Evolutionary conservation across 2,888 invertebrate genomes (phyloP).

Genomic region (Clanis bilineata): DNA sequence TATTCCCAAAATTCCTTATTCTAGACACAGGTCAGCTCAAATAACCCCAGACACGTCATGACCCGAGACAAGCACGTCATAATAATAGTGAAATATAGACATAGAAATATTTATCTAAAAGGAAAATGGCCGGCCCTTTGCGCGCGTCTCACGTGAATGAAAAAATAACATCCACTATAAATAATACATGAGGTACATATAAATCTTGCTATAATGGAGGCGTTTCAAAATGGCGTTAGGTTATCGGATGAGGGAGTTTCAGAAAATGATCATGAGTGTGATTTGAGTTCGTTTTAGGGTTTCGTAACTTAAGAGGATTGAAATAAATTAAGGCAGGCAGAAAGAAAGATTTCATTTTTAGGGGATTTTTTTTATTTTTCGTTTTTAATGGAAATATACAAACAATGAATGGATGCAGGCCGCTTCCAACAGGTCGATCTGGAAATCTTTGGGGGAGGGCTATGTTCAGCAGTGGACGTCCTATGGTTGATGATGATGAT

Average conservation of each 20-base stretch:
- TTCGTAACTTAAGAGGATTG: too few relatives aligned
- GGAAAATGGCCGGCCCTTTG: conserved; percentile 23
- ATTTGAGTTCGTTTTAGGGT: too few relatives aligned
- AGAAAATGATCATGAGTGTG: neutral
- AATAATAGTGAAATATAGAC: conserved; percentile 28
- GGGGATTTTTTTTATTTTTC: too few relatives aligned
- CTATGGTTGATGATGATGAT: too few relatives aligned
- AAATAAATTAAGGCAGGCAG: too few relatives aligned
- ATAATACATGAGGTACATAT: conserved; percentile 48
- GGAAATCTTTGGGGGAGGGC: too few relatives aligned
- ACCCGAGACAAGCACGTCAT: conserved; percentile 19
- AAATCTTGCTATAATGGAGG: neutral
- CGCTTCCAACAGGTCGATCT: too few relatives aligned
- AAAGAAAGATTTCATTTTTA: too few relatives aligned
- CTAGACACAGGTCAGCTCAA: neutral
- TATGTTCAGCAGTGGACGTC: too few relatives aligned
- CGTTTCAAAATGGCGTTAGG: neutral
- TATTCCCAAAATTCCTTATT: neutral
- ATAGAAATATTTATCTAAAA: conserved; percentile 18
- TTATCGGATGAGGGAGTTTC: neutral
- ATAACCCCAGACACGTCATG: neutral
- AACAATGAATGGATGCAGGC: too few relatives aligned
- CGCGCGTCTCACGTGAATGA: conserved; percentile 33
- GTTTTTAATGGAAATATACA: too few relatives aligned
- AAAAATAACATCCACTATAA: conserved; percentile 50